Evolutionary conservation across 64 coral and sea anemone species (phyloP), one percentile per base, ranked within the genome.

Genomic region (Dendrophyllia cribrosa): DNA sequence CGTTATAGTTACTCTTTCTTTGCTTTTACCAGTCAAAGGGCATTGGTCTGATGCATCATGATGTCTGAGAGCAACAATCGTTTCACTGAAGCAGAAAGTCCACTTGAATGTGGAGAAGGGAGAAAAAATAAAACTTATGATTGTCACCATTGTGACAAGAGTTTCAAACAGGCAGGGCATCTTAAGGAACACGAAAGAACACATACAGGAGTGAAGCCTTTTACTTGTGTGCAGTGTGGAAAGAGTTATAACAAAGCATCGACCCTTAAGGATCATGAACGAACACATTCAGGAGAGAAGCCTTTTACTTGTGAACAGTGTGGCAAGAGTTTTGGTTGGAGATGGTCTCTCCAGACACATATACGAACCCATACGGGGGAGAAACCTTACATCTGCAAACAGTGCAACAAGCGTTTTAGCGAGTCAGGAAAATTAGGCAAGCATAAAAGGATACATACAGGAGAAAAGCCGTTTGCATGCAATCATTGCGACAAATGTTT

Each of bases 341-440:
- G 5, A 19, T 3, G 21, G 7, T 7, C 3, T 24, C 21, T 68
- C 21, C 4, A 21, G 3, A 4, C 4, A 6, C 65, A 68, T 68
- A 68, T 23, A 24, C 4, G 4, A 6, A 68, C 5, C 24, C 72
- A 89, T 77, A n/a, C 70, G 7, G 87, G 75, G 3, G 51, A 52
- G 8, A 76, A 77, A 50, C 72, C 87, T 24, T 89, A 45, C 72
- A 77, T 48, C 6, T 89, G 87, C 62, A 66, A 75, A 14, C 13
- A 46, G 6, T 89, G 87, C 21, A 64, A 46, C 56, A 89, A 62
- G 24, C 19, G 12, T 0, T 89, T 89, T 17, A 63, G 43, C 10
- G 21, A 58, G 0, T 15, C 58, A 15, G 47, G 58, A 20, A 47
- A 43, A 4, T 17, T 89, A 17, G 64, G 10, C 14, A 24, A 74